phyloP scores from a whole-genome alignment of 1,140 invertebrate genomes.

The Lethocerus indicus region DNA sequence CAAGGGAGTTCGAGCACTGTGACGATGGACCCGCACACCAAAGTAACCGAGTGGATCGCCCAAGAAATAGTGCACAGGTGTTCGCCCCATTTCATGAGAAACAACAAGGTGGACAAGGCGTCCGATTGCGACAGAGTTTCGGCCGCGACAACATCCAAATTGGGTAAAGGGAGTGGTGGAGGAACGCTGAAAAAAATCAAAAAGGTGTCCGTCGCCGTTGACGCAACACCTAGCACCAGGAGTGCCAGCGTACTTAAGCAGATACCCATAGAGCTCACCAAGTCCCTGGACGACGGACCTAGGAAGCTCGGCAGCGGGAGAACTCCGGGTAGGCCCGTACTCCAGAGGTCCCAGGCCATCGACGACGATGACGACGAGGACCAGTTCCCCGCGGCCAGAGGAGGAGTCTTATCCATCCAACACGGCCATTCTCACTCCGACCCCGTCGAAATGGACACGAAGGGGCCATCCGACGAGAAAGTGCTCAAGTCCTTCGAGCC shows the following conservation, averaged over 20 bases:
- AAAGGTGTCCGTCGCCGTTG: slow-evolving; percentile 54
- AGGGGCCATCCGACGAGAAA: slow-evolving; percentile 1
- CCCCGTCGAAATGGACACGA: slow-evolving; percentile 21
- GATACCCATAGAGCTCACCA: slow-evolving; percentile 51
- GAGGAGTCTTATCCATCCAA: slow-evolving; percentile 22
- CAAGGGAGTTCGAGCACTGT: slow-evolving; percentile 54
- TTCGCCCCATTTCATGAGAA: slow-evolving; percentile 41
- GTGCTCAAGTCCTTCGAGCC: slow-evolving; percentile 7
- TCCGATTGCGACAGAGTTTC: slow-evolving; percentile 9
- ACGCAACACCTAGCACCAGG: slow-evolving; percentile 51
- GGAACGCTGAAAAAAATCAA: slow-evolving; percentile 24
- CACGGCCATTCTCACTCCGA: slow-evolving; percentile 60
- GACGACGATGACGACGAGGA: slow-evolving; percentile 10
- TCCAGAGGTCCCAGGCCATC: slow-evolving; percentile 14
- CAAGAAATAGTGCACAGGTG: slow-evolving; percentile 41
- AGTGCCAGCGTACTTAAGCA: slow-evolving; percentile 52
- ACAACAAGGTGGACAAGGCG: slow-evolving; percentile 21
- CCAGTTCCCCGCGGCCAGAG: background rate
- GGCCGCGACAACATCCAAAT: slow-evolving; percentile 9
- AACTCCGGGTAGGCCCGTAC: slow-evolving; percentile 6
- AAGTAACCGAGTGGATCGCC: slow-evolving; percentile 70
- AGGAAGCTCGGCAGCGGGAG: slow-evolving; percentile 3
- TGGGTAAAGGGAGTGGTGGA: background rate
- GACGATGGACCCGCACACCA: slow-evolving; percentile 57
- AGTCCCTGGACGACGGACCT: slow-evolving; percentile 25